Evolutionary conservation across 1,140 invertebrate species (phyloP).

Genomic region (Solenopsis invicta): DNA sequence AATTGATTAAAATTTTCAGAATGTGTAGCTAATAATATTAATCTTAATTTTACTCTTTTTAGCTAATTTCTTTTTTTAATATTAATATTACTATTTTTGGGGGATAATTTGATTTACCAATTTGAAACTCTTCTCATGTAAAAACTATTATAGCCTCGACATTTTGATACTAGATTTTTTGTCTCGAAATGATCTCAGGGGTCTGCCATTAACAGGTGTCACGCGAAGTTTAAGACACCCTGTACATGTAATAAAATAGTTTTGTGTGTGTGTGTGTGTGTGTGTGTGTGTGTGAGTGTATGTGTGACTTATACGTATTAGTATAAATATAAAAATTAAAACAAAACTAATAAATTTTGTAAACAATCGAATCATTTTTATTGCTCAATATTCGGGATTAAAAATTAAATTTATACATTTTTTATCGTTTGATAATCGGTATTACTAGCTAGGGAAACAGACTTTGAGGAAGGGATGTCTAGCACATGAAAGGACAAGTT

Average conservation of each 20-base stretch:
- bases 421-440: slow-evolving; percentile 2
- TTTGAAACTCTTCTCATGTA: too few relatives aligned
- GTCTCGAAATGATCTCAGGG: too few relatives aligned
- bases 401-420: not conserved
- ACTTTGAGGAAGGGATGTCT: slow-evolving; percentile 41
- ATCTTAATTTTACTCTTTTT: not conserved
- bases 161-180: too few relatives aligned
- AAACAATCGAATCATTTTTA: not conserved
- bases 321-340: not conserved
- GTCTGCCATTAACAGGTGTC: too few relatives aligned
- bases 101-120: too few relatives aligned
- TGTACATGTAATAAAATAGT: too few relatives aligned
- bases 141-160: too few relatives aligned
- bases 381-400: not conserved
- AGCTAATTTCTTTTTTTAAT: not conserved
- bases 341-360: not conserved
- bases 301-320: not conserved
- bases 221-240: too few relatives aligned
- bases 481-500: slow-evolving; percentile 79
- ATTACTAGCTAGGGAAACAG: not conserved
- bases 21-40: not conserved
- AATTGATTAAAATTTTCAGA: slow-evolving; percentile 55
- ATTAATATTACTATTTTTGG: too few relatives aligned
- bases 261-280: too few relatives aligned
- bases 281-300: too few relatives aligned